These are phyloP conservation scores for Laterallus jamaicensis DNA, from an alignment of 2,113 vertebrate genomes.

Conservation along the genomic window DNA sequence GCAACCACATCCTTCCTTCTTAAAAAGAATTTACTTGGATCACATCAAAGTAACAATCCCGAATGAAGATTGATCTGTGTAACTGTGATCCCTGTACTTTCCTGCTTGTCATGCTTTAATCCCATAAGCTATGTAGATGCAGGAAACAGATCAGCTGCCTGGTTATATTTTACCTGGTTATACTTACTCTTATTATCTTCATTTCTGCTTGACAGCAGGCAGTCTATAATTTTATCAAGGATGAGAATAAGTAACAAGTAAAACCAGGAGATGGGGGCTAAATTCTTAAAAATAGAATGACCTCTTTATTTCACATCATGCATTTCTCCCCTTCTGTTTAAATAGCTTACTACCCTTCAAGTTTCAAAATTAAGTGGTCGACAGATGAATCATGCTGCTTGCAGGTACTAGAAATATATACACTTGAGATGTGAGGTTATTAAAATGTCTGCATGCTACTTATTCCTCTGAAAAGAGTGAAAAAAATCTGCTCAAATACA, in stretches of 20 bases:
- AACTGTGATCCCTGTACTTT: neutral
- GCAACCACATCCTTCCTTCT: conserved; percentile 11
- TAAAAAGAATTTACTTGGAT: conserved; percentile 53
- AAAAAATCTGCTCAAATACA: neutral
- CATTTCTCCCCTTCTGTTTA: neutral
- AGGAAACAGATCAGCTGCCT: conserved; percentile 2
- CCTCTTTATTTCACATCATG: conserved; percentile 5
- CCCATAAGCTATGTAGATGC: neutral
- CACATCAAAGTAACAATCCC: conserved; percentile 26
- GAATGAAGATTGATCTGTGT: conserved; percentile 53
- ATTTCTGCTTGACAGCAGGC: conserved; percentile 2
- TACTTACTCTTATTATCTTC: neutral
- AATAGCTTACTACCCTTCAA: conserved; percentile 1
- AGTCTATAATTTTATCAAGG: neutral
- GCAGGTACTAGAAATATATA: conserved; percentile 11
- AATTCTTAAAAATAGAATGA: conserved; percentile 20
- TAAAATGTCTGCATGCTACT: conserved; percentile 8
- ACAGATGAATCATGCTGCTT: neutral
- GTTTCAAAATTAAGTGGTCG: conserved; percentile 22
- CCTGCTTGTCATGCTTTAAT: conserved; percentile 29
- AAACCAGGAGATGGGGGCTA: neutral
- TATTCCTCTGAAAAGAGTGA: conserved; percentile 30
- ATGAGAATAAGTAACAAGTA: neutral
- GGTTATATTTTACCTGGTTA: conserved; percentile 9
- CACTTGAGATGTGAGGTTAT: conserved; percentile 27